Percentiles rank a stretch among this genome's conserved stretches.
Conservation (phyloP, 2,797 vertebrate species). For the Vultur gryphus region DNA sequence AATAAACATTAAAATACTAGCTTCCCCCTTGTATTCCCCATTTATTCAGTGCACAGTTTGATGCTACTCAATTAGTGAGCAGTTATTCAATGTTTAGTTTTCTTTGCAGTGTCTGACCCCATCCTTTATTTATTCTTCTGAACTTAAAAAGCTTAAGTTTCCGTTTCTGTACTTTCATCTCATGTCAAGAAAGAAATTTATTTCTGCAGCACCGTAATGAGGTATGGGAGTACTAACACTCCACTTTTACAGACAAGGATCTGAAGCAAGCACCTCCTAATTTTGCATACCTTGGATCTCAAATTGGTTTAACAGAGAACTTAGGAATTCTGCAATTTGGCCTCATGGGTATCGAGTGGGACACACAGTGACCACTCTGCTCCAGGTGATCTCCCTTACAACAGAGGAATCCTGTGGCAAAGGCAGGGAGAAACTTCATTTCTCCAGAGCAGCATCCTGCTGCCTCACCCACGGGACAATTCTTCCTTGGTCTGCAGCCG, state of each 20-base stretch:
- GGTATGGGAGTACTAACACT: background rate
- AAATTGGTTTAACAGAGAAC: background rate
- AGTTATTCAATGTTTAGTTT: background rate
- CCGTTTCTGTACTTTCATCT: background rate
- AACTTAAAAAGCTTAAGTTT: conserved; percentile 11
- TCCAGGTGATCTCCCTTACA: background rate
- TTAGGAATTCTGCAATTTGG: background rate
- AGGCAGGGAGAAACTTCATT: background rate
- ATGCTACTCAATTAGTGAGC: background rate
- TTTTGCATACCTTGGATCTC: background rate
- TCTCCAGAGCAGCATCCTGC: background rate
- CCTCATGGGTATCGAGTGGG: background rate
- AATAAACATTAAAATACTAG: background rate
- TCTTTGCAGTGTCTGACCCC: background rate
- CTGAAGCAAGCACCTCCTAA: background rate
- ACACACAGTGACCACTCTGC: background rate
- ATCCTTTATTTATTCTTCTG: conserved; percentile 35
- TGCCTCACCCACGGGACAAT: background rate
- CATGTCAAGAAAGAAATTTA: background rate
- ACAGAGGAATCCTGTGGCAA: background rate
- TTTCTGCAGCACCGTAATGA: conserved; percentile 6
- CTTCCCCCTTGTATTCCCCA: background rate
- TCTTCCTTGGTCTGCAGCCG: background rate
- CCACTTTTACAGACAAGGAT: background rate
- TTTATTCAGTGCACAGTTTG: background rate